phyloP scores from a whole-genome alignment of 2,888 invertebrate genomes.

The Lottia gigantea region DNA sequence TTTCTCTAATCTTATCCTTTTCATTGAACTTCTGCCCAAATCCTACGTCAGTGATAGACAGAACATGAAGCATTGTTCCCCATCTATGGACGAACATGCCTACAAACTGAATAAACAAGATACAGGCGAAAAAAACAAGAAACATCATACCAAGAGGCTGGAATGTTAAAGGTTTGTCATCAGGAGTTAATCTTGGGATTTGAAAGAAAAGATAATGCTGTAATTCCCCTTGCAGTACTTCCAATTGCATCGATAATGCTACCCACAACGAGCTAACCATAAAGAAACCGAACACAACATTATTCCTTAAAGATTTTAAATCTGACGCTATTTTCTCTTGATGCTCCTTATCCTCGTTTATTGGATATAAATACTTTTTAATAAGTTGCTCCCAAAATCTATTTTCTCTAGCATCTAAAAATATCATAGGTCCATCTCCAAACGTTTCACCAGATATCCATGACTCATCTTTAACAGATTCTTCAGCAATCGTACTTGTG shows the following conservation, averaged over 20 bases:
- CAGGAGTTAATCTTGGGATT: conserved; percentile 40
- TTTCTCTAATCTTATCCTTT: conserved; percentile 47
- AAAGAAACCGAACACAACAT: conserved; percentile 70
- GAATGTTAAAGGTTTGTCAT: conserved; percentile 42
- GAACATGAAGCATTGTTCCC: conserved; percentile 94
- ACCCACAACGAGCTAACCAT: conserved; percentile 99
- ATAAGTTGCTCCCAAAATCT: conserved; percentile 95
- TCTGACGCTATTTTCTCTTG: conserved; percentile 48
- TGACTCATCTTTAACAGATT: conserved; percentile 86
- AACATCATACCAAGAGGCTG: conserved; percentile 84
- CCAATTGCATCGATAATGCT: conserved; percentile 98
- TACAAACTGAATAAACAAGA: conserved; percentile 93
- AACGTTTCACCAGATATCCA: conserved; percentile 93
- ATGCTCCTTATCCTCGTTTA: conserved; percentile 86
- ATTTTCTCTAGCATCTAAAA: conserved; percentile 82
- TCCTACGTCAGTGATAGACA: conserved; percentile 89
- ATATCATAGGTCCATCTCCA: conserved; percentile 90
- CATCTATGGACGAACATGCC: conserved; percentile 99
- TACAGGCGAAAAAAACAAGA: conserved; percentile 96
- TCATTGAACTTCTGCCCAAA: conserved; percentile 45
- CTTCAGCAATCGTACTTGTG: conserved; percentile 58
- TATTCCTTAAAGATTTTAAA: conserved; percentile 50
- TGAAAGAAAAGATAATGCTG: conserved; percentile 73
- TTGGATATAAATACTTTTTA: conserved; percentile 91
- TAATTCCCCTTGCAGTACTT: conserved; percentile 74